Conservation (phyloP, 2,797 vertebrate species). For the Hoplostethus mediterraneus region DNA sequence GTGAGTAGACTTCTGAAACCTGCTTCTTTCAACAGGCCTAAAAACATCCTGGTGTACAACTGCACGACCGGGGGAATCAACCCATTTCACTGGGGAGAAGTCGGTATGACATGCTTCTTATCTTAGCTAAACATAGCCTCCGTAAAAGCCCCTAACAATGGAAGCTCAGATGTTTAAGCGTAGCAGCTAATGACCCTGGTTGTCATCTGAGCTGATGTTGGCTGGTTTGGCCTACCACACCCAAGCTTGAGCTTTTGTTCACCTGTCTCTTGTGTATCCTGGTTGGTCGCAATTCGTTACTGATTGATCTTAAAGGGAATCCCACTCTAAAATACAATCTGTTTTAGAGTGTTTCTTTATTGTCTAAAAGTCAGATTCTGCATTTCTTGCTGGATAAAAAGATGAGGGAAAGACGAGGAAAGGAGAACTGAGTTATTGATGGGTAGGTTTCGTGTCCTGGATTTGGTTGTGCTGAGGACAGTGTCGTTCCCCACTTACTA, state of each 20-base stretch:
- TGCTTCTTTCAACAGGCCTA: slow-evolving; percentile 82
- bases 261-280: background rate
- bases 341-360: background rate
- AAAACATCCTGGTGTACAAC: slow-evolving; percentile 91
- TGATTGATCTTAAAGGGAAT: background rate
- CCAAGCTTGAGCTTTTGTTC: slow-evolving; percentile 29
- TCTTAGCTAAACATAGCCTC: slow-evolving; percentile 8
- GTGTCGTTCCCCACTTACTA: background rate
- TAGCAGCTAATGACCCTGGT: background rate
- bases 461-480: background rate
- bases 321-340: background rate
- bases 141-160: slow-evolving; percentile 9
- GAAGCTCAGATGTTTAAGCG: background rate
- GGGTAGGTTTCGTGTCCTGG: background rate
- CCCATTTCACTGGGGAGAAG: slow-evolving; percentile 94
- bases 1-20: too few relatives aligned
- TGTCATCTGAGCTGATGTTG: slow-evolving; percentile 32
- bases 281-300: background rate
- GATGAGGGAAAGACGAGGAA: background rate
- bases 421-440: background rate
- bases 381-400: background rate
- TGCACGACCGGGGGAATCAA: slow-evolving; percentile 93
- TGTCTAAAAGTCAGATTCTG: too few relatives aligned
- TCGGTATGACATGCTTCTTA: slow-evolving; percentile 84
- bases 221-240: slow-evolving; percentile 26